Conservation (phyloP, 2,113 vertebrate species). For the Ceyx melanurus region DNA sequence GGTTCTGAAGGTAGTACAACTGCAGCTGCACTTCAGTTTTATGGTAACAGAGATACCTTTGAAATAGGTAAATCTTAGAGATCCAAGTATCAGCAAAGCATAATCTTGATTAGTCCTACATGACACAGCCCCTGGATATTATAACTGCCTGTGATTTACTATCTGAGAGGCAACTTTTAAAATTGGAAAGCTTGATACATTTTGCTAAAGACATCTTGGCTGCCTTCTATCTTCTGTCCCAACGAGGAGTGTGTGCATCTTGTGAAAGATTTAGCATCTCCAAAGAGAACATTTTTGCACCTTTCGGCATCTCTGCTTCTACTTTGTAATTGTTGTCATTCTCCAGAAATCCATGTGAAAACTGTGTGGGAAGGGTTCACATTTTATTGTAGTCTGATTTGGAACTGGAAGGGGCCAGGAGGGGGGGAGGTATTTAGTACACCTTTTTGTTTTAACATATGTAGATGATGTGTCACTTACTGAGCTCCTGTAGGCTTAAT, state of each 20-base stretch:
- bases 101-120: not conserved
- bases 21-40: not conserved
- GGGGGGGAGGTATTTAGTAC: not conserved
- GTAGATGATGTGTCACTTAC: not conserved
- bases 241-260: not conserved
- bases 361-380: not conserved
- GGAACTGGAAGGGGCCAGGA: not conserved
- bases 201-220: not conserved
- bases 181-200: not conserved
- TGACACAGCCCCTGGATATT: not conserved
- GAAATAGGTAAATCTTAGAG: not conserved
- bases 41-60: not conserved
- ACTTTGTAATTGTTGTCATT: not conserved
- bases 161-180: not conserved
- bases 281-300: not conserved
- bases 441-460: not conserved
- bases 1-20: not conserved
- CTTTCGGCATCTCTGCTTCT: not conserved
- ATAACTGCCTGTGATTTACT: not conserved
- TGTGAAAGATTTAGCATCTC: not conserved
- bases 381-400: not conserved
- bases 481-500: not conserved
- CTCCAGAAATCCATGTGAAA: not conserved
- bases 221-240: not conserved
- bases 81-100: not conserved